Evolutionary conservation across 2,888 invertebrate species (phyloP).

Genomic region (Cryptus viduatorius): DNA sequence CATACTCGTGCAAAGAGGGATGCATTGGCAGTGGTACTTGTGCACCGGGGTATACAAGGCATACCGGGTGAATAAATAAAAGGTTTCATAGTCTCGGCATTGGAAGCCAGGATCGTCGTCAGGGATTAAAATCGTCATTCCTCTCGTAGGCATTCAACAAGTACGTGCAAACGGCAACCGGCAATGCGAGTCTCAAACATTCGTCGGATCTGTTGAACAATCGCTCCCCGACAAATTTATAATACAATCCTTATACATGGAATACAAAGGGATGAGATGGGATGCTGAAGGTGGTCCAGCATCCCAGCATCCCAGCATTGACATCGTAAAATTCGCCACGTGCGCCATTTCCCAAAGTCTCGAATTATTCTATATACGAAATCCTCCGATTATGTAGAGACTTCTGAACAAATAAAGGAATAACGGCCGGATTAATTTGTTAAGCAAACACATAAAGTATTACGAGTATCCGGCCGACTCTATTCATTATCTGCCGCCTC

Average conservation of each 20-base stretch:
- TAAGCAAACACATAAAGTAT: constrained; percentile 2
- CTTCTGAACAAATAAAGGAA: neutral
- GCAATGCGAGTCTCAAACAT: constrained; percentile 8
- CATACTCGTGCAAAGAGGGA: constrained; percentile 33
- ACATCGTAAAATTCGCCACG: constrained; percentile 33
- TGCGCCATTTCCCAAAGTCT: constrained; percentile 33
- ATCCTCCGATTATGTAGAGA: neutral
- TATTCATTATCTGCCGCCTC: neutral
- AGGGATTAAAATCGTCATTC: constrained; percentile 36
- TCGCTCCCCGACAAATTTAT: constrained; percentile 13
- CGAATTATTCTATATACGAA: constrained; percentile 11
- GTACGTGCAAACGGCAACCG: neutral
- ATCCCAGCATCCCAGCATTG: neutral
- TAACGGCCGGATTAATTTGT: constrained; percentile 13
- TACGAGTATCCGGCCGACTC: neutral
- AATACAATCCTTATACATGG: constrained; percentile 13
- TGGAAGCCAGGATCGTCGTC: constrained; percentile 23
- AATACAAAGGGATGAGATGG: neutral
- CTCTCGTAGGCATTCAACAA: constrained; percentile 41
- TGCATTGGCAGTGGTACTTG: constrained; percentile 19
- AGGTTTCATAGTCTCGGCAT: constrained; percentile 3
- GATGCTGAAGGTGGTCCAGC: neutral
- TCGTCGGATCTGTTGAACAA: constrained; percentile 25
- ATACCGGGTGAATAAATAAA: constrained; percentile 49
- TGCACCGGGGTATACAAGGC: neutral